Evolutionary conservation across 2,797 vertebrate species (phyloP), one percentile per base, ranked within the genome.

Genomic region (Cyprinella venusta): DNA sequence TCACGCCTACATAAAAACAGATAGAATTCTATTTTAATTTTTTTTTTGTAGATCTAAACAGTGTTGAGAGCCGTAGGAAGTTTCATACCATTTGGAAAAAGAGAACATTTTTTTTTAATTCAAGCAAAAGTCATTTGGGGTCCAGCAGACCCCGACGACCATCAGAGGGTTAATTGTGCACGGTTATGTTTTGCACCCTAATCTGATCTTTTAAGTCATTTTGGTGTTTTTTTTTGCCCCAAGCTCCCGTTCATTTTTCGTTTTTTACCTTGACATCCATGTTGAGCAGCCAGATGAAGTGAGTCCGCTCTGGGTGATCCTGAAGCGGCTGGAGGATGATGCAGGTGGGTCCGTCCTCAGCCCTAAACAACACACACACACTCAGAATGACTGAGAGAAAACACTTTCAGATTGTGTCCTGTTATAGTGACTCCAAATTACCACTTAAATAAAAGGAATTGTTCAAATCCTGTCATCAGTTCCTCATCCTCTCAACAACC

Each of bases 201-300:
- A 2, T 54, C 50, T 54, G 21, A 10, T 56, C 56, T 26, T 61
- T 59, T 2, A 24, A n/a, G 13, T 26, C 2, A 6, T 26, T 61
- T 2, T 61, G 5, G 10, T 26, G 5, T 5, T 0, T 26, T 61
- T 50, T 50, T 61, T 26, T 26, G 5, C 59, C n/a, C 21, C 21
- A 56, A n/a, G 21, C 8, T 1, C 1, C 9, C 0, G 12, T 26
- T 63, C 0, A 63, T 63, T 15, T 63, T 63, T 15, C 24, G 74
- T 38, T 42, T 21, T 84, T 87, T 90, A 93, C 96, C 95, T 96
- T 97, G 0, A 95, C 89, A 0, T 96, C 95, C 90, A 95, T 90
- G 74, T 95, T 96, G 15, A 96, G 93, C 76, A 97, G 95, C 96
- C 96, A 96, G 0, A 94, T 96, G 82, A 97, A 85, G 65, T 5